Evolutionary conservation across 2,888 invertebrate genomes (phyloP).

Genomic region (Phorcus lineatus): DNA sequence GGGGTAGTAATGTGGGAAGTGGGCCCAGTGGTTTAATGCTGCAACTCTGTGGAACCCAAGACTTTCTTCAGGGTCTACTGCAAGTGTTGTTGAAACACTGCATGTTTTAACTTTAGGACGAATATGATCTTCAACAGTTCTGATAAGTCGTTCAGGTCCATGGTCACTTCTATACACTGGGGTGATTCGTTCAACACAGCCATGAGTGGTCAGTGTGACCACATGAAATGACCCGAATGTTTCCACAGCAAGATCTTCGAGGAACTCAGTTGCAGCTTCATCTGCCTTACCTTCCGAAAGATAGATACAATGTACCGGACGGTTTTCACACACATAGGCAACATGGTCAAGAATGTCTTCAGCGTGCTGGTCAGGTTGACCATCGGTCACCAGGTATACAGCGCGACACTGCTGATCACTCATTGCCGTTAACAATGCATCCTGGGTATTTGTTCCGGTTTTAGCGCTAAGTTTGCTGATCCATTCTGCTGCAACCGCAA

Average conservation of each 20-base stretch:
- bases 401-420: conserved; percentile 68
- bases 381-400: conserved; percentile 73
- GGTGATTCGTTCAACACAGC: conserved; percentile 70
- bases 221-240: conserved; percentile 73
- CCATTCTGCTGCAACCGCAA: conserved; percentile 72
- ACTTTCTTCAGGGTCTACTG: conserved; percentile 61
- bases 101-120: conserved; percentile 59
- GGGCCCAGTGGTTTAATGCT: conserved; percentile 29
- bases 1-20: conserved; percentile 40
- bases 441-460: conserved; percentile 74
- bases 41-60: conserved; percentile 44
- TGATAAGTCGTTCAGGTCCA: conserved; percentile 60
- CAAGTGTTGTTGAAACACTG: conserved; percentile 63
- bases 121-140: conserved; percentile 66
- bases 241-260: conserved; percentile 71
- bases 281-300: conserved; percentile 65
- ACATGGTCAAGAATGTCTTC: conserved; percentile 71
- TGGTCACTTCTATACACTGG: conserved; percentile 70
- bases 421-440: conserved; percentile 71
- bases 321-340: conserved; percentile 54
- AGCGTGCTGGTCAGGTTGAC: conserved; percentile 72
- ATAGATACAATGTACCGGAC: conserved; percentile 73
- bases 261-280: conserved; percentile 65
- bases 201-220: conserved; percentile 66
- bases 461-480: conserved; percentile 68